Evolutionary conservation across 2,888 invertebrate genomes (phyloP).

Genomic region (Oligia fasciuncula): DNA sequence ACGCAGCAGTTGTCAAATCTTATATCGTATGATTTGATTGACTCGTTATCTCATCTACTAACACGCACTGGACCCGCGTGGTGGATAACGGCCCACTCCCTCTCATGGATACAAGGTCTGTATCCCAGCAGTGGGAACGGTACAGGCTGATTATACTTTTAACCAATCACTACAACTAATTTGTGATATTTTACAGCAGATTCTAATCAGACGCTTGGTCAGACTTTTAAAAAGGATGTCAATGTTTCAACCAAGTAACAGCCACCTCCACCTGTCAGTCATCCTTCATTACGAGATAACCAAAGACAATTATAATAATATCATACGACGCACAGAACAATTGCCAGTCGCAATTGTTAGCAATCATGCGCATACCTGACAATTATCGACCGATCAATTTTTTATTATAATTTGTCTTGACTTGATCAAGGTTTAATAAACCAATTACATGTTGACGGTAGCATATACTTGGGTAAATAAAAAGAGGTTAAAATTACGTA

Average conservation of each 20-base stretch:
- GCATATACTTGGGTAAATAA: slow-evolving; percentile 39
- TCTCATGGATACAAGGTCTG: too few relatives aligned
- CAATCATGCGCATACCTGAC: slow-evolving; percentile 45
- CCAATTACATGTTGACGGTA: slow-evolving; percentile 55
- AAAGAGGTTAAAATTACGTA: slow-evolving; percentile 19
- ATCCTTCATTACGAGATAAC: slow-evolving; percentile 32
- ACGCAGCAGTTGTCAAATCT: too few relatives aligned
- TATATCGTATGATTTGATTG: too few relatives aligned
- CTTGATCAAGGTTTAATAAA: slow-evolving; percentile 61
- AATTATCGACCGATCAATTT: slow-evolving; percentile 60
- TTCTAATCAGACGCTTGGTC: background rate
- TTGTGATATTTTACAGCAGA: background rate
- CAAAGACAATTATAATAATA: slow-evolving; percentile 45
- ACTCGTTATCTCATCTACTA: too few relatives aligned
- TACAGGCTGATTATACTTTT: too few relatives aligned
- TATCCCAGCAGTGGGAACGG: too few relatives aligned
- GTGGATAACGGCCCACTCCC: too few relatives aligned
- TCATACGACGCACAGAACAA: slow-evolving; percentile 37
- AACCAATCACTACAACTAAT: background rate
- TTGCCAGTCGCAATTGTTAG: slow-evolving; percentile 42
- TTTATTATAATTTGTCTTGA: slow-evolving; percentile 59
- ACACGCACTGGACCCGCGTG: too few relatives aligned
- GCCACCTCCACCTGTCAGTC: slow-evolving; percentile 23
- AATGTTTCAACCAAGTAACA: background rate
- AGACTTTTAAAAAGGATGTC: background rate